Conservation (phyloP, 2,797 vertebrate species). For the Apodemus agrarius region DNA sequence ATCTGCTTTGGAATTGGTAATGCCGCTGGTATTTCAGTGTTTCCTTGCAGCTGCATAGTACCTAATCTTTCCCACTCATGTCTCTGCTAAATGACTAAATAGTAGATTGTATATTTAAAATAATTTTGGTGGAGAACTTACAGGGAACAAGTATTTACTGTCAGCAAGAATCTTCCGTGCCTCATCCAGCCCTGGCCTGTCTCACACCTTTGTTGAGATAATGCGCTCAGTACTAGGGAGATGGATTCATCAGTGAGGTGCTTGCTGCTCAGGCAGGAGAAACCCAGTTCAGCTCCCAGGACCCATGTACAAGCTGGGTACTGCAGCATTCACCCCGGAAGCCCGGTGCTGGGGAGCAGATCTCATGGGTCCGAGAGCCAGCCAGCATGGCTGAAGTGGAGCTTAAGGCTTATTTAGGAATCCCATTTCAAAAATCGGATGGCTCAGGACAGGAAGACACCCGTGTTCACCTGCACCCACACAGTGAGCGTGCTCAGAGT, state of each 20-base stretch:
- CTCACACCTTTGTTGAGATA: neutral
- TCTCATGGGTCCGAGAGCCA: neutral
- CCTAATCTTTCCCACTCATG: neutral
- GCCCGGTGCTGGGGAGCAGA: neutral
- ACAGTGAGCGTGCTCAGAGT: neutral
- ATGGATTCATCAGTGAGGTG: neutral
- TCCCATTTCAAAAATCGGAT: neutral
- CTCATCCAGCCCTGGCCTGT: neutral
- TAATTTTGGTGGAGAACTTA: constrained; percentile 11
- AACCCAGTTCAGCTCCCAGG: neutral
- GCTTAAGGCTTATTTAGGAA: neutral
- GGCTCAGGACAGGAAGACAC: neutral
- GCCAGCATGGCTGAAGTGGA: too few relatives aligned
- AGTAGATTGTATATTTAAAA: neutral
- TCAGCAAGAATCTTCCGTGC: neutral
- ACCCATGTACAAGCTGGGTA: neutral
- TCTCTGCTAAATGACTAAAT: neutral
- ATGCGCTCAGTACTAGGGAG: neutral
- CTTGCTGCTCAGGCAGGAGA: too few relatives aligned
- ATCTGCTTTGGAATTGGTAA: neutral
- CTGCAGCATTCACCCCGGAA: neutral
- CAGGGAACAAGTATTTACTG: neutral
- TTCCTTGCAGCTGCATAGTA: neutral
- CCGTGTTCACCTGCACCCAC: too few relatives aligned
- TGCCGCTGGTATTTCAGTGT: constrained; percentile 18